These are phyloP conservation scores for Atta texana DNA, from an alignment of 1,140 invertebrate species.

Conservation along the genomic window DNA sequence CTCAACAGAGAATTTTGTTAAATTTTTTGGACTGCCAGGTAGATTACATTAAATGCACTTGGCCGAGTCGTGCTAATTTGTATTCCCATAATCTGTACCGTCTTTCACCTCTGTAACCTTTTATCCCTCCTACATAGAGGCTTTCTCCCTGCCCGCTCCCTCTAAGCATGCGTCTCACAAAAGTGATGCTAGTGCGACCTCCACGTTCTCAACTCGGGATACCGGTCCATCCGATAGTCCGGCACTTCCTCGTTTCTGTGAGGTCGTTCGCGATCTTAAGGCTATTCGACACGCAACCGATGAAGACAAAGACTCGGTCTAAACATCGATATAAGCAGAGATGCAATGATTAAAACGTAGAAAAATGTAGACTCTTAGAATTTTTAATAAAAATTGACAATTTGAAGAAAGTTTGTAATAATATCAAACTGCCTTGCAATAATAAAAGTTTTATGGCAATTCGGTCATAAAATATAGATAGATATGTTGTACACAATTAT, in stretches of 20 bases:
- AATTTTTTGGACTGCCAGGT: neutral
- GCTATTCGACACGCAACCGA: slow-evolving; percentile 62
- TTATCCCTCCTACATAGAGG: slow-evolving; percentile 5
- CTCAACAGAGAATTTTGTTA: neutral
- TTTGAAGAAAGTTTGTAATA: neutral
- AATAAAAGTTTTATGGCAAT: neutral
- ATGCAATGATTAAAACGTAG: neutral
- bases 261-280: slow-evolving; percentile 54
- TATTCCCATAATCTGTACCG: slow-evolving; percentile 63
- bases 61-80: slow-evolving; percentile 55
- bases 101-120: slow-evolving; percentile 55
- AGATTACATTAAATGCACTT: slow-evolving; percentile 20
- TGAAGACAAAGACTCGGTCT: slow-evolving; percentile 11
- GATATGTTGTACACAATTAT: neutral
- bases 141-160: neutral
- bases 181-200: slow-evolving; percentile 68
- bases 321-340: neutral
- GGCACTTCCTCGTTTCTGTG: slow-evolving; percentile 70
- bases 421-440: neutral
- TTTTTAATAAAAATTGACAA: neutral
- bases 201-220: slow-evolving; percentile 70
- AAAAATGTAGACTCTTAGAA: neutral
- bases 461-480: neutral
- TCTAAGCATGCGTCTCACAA: slow-evolving; percentile 34
- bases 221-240: slow-evolving; percentile 68